Evolutionary conservation across 1,140 invertebrate genomes (phyloP).

Genomic region (Monomorium pharaonis): DNA sequence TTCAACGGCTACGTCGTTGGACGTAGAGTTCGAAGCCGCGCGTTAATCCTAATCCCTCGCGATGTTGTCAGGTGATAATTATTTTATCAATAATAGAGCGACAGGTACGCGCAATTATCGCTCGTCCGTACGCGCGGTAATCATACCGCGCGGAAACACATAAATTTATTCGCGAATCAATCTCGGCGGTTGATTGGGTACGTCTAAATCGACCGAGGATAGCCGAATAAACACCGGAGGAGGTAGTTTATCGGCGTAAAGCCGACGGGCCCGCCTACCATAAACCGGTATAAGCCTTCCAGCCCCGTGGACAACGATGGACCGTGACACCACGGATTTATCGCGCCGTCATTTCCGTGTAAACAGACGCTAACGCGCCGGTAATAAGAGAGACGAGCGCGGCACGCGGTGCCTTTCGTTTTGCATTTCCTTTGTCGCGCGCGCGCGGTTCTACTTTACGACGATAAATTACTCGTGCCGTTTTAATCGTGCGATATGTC

Average conservation of each 20-base stretch:
- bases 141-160: constrained; percentile 14
- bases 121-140: constrained; percentile 24
- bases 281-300: constrained; percentile 66
- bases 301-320: constrained; percentile 65
- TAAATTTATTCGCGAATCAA: constrained; percentile 50
- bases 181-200: constrained; percentile 51
- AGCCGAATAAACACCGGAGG: constrained; percentile 60
- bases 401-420: constrained; percentile 13
- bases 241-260: constrained; percentile 38
- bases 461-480: constrained; percentile 43
- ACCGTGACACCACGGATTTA: constrained; percentile 72
- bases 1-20: background rate
- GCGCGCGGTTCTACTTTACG: background rate
- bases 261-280: constrained; percentile 52
- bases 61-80: constrained; percentile 34
- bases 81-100: constrained; percentile 55
- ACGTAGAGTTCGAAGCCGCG: background rate
- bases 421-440: constrained; percentile 40
- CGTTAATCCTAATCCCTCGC: constrained; percentile 28
- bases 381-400: constrained; percentile 36
- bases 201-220: constrained; percentile 55
- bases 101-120: constrained; percentile 46
- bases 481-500: constrained; percentile 50
- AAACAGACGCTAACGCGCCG: constrained; percentile 60
- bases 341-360: constrained; percentile 71